Conservation (phyloP, 1,140 invertebrate species). For the Nylanderia fulva region DNA sequence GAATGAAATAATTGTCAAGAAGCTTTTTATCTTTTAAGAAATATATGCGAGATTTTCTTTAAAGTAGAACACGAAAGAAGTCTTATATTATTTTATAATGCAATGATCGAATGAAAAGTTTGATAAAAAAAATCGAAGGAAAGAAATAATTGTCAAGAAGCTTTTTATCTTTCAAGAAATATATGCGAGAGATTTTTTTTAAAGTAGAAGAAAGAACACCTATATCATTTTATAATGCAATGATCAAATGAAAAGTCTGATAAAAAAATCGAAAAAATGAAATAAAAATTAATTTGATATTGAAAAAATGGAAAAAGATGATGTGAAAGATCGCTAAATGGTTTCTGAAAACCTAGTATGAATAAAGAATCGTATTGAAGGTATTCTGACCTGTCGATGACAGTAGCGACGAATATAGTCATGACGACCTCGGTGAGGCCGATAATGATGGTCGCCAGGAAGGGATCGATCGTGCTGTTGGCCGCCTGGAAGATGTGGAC, state of each 20-base stretch:
- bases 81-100: too few relatives aligned
- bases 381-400: slow-evolving; percentile 85
- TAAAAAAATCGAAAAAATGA: background rate
- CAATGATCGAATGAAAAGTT: too few relatives aligned
- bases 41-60: too few relatives aligned
- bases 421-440: slow-evolving; percentile 87
- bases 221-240: too few relatives aligned
- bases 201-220: too few relatives aligned
- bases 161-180: background rate
- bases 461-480: slow-evolving; percentile 87
- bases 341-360: too few relatives aligned
- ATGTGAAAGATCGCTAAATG: background rate
- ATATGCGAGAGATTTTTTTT: too few relatives aligned
- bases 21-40: background rate
- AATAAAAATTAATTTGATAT: too few relatives aligned
- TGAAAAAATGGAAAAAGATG: background rate
- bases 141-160: background rate
- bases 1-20: background rate
- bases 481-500: slow-evolving; percentile 88
- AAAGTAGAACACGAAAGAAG: too few relatives aligned
- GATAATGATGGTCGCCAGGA: slow-evolving; percentile 88
- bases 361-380: too few relatives aligned
- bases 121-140: background rate
- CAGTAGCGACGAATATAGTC: slow-evolving; percentile 85
- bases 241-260: too few relatives aligned